A percentile compares a stretch with the other conserved stretches of the same genome.
Evolutionary conservation across 2,888 invertebrate genomes (phyloP).

Genomic region (Tricholauxania praeusta): DNA sequence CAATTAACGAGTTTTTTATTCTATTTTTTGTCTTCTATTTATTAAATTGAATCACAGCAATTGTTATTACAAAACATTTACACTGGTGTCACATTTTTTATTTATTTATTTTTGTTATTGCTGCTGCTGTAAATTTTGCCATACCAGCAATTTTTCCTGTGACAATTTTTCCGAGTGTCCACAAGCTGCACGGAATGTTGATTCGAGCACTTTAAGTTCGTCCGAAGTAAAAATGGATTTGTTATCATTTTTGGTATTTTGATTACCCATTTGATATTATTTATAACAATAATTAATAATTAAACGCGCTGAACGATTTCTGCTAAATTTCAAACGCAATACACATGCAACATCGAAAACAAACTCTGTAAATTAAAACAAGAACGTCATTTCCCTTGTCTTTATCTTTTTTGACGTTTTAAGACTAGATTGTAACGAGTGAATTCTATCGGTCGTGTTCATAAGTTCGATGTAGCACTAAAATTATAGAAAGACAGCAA

Average conservation of each 20-base stretch:
- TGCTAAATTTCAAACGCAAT: neutral
- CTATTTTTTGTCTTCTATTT: neutral
- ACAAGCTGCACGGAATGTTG: conserved; percentile 55
- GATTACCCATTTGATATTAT: conserved; percentile 51
- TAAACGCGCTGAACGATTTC: neutral
- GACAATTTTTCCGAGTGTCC: conserved; percentile 59
- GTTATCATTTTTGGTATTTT: conserved; percentile 47
- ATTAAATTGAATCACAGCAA: conserved; percentile 11
- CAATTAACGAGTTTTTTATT: neutral
- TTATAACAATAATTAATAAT: neutral
- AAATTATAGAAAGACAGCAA: too few relatives aligned
- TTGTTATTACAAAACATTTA: neutral
- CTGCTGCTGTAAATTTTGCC: conserved; percentile 30
- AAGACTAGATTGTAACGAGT: neutral
- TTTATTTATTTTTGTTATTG: conserved; percentile 1
- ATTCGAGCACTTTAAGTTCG: conserved; percentile 57
- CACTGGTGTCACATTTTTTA: neutral
- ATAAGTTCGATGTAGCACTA: too few relatives aligned
- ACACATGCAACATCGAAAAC: neutral
- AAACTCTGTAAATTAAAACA: neutral
- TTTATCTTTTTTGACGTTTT: conserved; percentile 1
- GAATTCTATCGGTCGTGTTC: neutral
- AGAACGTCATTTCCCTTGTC: neutral
- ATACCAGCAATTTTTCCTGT: conserved; percentile 59
- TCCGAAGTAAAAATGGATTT: conserved; percentile 54